These are phyloP conservation scores for Tromatobia lineatoria DNA, from an alignment of 2,888 invertebrate species.

Conservation along the genomic window DNA sequence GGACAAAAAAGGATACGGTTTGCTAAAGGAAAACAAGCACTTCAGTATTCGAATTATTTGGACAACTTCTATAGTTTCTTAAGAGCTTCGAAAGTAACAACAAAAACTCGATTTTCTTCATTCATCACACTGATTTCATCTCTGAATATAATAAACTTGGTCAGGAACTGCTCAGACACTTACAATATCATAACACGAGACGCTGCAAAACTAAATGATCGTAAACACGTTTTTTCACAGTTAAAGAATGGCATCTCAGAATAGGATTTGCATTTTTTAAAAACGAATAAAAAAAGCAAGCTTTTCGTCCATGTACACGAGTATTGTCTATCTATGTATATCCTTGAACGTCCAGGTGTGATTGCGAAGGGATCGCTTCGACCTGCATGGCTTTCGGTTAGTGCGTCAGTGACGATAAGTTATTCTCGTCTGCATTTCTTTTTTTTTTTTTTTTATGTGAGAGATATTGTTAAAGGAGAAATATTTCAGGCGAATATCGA, in stretches of 20 bases:
- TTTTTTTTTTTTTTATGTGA: slow-evolving; percentile 31
- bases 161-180: slow-evolving; percentile 22
- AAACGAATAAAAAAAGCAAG: slow-evolving; percentile 57
- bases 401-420: slow-evolving; percentile 63
- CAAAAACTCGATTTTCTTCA: too few species aligned
- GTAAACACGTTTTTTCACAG: slow-evolving; percentile 66
- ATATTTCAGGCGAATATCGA: slow-evolving; percentile 94
- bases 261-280: slow-evolving; percentile 60
- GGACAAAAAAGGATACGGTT: too few species aligned
- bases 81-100: too few species aligned
- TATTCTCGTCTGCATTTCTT: slow-evolving; percentile 42
- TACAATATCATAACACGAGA: slow-evolving; percentile 6
- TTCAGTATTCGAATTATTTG: too few species aligned
- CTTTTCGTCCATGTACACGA: slow-evolving; percentile 65
- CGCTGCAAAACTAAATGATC: slow-evolving; percentile 51
- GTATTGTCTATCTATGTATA: slow-evolving; percentile 68
- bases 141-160: not conserved
- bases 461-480: slow-evolving; percentile 36
- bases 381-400: slow-evolving; percentile 81
- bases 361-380: slow-evolving; percentile 78
- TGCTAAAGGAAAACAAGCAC: too few species aligned
- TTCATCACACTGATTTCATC: too few species aligned
- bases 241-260: slow-evolving; percentile 64
- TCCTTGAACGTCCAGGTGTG: slow-evolving; percentile 70
- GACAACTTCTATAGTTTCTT: too few species aligned